These are phyloP conservation scores for Phyllostomus hastatus DNA, from an alignment of 2,113 vertebrate genomes.

Conservation along the genomic window DNA sequence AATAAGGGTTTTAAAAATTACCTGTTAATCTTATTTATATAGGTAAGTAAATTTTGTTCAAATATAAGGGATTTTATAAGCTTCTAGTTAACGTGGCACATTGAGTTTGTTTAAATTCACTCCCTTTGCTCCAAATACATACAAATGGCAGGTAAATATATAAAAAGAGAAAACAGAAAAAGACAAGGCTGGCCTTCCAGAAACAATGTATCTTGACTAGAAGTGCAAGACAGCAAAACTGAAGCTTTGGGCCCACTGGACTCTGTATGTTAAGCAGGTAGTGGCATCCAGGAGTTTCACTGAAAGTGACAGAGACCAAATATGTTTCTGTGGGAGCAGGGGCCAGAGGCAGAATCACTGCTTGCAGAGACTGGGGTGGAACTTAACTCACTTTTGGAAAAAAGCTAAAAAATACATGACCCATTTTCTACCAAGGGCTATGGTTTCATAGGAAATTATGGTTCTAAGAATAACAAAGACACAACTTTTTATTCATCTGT, in stretches of 20 bases:
- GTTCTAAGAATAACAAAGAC: neutral
- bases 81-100: slow-evolving; percentile 23
- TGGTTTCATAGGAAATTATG: neutral
- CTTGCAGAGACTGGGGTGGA: neutral
- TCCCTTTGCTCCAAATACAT: slow-evolving; percentile 40
- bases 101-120: slow-evolving; percentile 19
- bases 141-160: slow-evolving; percentile 7
- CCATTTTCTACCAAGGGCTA: neutral
- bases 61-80: neutral
- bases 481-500: neutral
- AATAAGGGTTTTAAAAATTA: neutral
- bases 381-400: slow-evolving; percentile 11
- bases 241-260: neutral
- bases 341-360: neutral
- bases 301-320: neutral
- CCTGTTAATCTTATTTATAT: slow-evolving; percentile 3
- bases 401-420: slow-evolving; percentile 11
- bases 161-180: slow-evolving; percentile 32
- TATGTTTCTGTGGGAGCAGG: neutral
- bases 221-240: neutral
- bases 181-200: slow-evolving; percentile 13
- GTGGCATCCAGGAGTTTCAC: neutral
- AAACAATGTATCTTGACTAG: neutral
- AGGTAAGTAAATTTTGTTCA: slow-evolving; percentile 26
- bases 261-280: neutral